Percentiles rank a stretch among this genome's conserved stretches.
Conservation (phyloP, 2,797 vertebrate genomes). For the Oryzias sinensis region DNA sequence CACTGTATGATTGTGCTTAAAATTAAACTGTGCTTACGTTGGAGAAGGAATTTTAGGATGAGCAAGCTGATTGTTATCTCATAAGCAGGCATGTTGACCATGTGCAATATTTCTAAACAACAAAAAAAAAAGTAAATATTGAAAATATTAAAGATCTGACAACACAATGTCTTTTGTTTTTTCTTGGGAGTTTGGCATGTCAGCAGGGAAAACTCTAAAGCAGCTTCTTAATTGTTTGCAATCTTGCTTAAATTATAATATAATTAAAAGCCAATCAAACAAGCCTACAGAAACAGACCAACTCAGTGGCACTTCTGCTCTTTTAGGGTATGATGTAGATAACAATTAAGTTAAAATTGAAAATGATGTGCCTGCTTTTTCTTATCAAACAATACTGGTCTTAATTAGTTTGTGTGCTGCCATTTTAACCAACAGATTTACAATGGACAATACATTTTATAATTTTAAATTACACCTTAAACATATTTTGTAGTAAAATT, state of each 20-base stretch:
- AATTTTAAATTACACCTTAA: no score
- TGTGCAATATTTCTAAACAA: conserved; percentile 88
- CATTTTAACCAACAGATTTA: no score
- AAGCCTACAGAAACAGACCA: background rate
- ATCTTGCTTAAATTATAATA: background rate
- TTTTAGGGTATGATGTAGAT: no score
- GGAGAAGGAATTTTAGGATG: conserved; percentile 80
- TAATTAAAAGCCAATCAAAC: background rate
- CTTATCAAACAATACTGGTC: no score
- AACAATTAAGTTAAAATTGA: no score
- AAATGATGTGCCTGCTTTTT: no score
- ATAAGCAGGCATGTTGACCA: conserved; percentile 85
- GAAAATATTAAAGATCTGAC: conserved; percentile 85
- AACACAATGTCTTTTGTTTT: conserved; percentile 62
- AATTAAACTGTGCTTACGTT: conserved; percentile 81
- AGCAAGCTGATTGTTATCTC: conserved; percentile 79
- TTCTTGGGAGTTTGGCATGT: conserved; percentile 17
- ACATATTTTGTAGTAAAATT: no score
- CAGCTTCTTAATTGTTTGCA: background rate
- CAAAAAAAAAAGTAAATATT: conserved; percentile 78
- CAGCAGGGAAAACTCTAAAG: background rate
- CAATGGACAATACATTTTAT: no score
- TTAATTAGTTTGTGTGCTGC: no score
- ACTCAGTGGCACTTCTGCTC: background rate
- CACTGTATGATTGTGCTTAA: conserved; percentile 82